Conservation (phyloP, 2,113 vertebrate species). For the Cygnus buccinator region DNA sequence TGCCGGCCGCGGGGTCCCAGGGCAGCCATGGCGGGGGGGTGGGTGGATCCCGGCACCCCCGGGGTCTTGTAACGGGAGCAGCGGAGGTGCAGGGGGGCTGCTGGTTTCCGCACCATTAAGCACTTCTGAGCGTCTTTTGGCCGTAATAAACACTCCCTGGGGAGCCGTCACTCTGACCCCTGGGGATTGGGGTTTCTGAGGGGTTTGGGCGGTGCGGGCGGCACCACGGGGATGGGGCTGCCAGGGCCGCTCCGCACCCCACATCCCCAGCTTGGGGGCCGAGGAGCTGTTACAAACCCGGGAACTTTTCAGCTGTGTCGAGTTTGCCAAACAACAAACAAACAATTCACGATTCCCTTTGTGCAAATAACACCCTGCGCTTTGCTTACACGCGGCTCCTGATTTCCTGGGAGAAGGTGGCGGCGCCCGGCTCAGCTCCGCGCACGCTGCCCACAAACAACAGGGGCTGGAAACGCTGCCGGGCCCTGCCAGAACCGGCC, state of each 20-base stretch:
- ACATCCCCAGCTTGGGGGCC: no score
- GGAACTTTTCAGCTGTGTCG: not conserved
- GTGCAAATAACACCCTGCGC: not conserved
- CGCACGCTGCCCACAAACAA: fast-evolving
- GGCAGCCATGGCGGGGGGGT: no score
- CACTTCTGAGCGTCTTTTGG: not conserved
- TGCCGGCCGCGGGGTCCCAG: not conserved
- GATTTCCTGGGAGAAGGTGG: not conserved
- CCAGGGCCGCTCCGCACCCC: no score
- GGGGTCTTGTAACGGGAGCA: not conserved
- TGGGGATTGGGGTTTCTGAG: not conserved
- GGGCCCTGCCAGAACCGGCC: not conserved
- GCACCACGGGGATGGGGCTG: no score
- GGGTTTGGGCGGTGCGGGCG: not conserved
- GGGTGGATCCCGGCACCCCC: no score
- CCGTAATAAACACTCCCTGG: not conserved
- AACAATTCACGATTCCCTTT: not conserved
- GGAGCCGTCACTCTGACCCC: not conserved
- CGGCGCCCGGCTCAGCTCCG: fast-evolving
- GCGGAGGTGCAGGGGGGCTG: not conserved
- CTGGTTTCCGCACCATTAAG: fast-evolving
- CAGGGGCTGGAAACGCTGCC: fast-evolving
- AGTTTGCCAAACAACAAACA: not conserved
- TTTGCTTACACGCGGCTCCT: fast-evolving
- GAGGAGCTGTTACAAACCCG: no score